Percentiles rank a stretch among this genome's conserved stretches.
Conservation (phyloP, 2,113 vertebrate species). For the Trogon melanurus region DNA sequence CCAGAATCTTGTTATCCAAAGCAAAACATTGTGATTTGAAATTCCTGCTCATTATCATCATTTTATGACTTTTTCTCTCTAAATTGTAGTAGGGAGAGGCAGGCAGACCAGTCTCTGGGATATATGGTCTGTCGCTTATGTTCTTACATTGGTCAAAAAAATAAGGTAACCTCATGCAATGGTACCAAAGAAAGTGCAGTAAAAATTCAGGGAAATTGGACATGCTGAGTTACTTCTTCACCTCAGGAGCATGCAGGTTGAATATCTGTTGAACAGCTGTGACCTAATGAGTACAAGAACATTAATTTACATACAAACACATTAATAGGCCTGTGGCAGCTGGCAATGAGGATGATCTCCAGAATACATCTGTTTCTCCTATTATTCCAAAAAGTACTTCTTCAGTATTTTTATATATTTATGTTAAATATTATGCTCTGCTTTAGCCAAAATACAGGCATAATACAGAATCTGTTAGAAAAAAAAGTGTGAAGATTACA, state of each 20-base stretch:
- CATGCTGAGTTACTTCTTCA: neutral
- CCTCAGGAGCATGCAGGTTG: neutral
- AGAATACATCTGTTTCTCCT: neutral
- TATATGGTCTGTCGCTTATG: rapidly evolving
- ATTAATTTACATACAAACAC: neutral
- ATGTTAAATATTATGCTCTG: neutral
- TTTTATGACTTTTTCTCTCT: rapidly evolving
- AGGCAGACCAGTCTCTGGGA: neutral
- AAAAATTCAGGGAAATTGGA: neutral
- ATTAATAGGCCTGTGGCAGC: neutral
- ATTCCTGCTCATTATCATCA: neutral
- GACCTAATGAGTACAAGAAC: neutral
- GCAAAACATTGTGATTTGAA: neutral
- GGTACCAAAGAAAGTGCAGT: neutral
- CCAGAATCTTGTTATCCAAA: neutral
- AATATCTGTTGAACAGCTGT: neutral
- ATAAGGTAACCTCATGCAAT: neutral
- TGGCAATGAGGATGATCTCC: neutral
- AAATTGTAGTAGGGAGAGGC: neutral
- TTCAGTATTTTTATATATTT: neutral
- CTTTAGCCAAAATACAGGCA: neutral
- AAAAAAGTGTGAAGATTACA: neutral
- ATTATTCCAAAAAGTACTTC: neutral
- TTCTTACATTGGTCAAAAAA: neutral
- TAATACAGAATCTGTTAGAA: neutral